These are phyloP conservation scores for Copsychus sechellarum DNA, from an alignment of 2,113 vertebrate genomes.

Conservation along the genomic window DNA sequence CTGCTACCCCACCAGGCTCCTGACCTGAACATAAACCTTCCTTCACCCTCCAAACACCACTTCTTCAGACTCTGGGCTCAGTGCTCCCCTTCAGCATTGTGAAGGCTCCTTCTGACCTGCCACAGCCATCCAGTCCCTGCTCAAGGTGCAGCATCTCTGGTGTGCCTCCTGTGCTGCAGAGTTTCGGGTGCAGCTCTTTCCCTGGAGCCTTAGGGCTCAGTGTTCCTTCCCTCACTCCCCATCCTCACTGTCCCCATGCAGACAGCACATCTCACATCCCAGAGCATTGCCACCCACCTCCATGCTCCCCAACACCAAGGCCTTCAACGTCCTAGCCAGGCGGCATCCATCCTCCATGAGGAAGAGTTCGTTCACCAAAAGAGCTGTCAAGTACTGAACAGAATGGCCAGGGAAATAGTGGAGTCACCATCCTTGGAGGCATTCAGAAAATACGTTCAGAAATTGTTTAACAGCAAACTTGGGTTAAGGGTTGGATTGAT, in stretches of 20 bases:
- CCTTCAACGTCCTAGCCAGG: not conserved
- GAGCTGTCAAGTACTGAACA: not conserved
- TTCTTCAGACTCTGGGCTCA: not conserved
- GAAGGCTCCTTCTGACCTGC: not conserved
- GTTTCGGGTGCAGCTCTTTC: not conserved
- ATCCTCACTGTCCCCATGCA: not conserved
- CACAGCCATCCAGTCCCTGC: not conserved
- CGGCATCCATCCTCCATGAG: not conserved
- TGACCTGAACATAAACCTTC: accelerated
- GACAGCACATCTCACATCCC: not conserved
- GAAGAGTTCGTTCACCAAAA: not conserved
- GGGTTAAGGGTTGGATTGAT: not conserved
- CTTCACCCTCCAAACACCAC: not conserved
- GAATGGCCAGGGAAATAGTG: not conserved
- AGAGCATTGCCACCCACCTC: accelerated
- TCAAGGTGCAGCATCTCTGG: not conserved
- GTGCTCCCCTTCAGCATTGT: not conserved
- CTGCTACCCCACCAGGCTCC: not conserved
- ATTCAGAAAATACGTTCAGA: not conserved
- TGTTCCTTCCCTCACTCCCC: accelerated
- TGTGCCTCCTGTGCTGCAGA: not conserved
- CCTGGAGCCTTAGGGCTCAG: not conserved
- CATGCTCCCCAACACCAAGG: accelerated
- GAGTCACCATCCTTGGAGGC: not conserved
- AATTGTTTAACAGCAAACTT: not conserved